Evolutionary conservation across 2,113 vertebrate genomes (phyloP), one percentile per base, ranked within the genome.

Genomic region (Pedetes capensis): DNA sequence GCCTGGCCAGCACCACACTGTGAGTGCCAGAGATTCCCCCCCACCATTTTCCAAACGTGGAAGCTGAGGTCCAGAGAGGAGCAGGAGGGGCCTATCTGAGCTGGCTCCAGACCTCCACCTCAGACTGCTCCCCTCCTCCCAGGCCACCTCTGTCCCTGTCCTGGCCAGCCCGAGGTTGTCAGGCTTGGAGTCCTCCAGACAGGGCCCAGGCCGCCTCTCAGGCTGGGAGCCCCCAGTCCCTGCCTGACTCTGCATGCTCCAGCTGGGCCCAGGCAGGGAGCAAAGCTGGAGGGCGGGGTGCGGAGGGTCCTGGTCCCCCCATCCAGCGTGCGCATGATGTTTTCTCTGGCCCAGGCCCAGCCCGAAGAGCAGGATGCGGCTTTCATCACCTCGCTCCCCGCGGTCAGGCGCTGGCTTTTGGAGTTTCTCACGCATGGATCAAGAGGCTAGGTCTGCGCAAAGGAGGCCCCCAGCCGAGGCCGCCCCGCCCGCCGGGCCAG

Each of bases 341-440:
- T 96, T 89, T 97, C 96, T 97, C 97, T 95, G 95, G 96, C 96
- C 85, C 79, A 34, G 92, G 61, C 94, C 92, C 90, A 93, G 84
- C 66, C 87, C 64, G 75, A 5, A 0, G 34, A 95, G 93, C 96
- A 95, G 96, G 97, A 97, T 96, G 76, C 76, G 0, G 95, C 96
- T 97, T 97, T 97, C 97, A 97, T 87, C 95, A 94, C 97, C 95
- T 97, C 87, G 94, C 93, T 97, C 96, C 95, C 93, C 68, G 89
- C 29, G 78, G 93, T 85, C 64, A 3, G n/a, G 47, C 61, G 1
- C 1, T 0, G 74, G 93, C 84, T 93, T 93, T 96, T 63, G 57
- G 90, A 96, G 93, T 94, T 97, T 97, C 97, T 97, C 97, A 97
- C 61, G 55, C 79, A 61, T 29, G 87, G 87, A 95, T 92, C 13